Evolutionary conservation across 1,140 invertebrate genomes (phyloP).

Genomic region (Diorhabda carinulata): DNA sequence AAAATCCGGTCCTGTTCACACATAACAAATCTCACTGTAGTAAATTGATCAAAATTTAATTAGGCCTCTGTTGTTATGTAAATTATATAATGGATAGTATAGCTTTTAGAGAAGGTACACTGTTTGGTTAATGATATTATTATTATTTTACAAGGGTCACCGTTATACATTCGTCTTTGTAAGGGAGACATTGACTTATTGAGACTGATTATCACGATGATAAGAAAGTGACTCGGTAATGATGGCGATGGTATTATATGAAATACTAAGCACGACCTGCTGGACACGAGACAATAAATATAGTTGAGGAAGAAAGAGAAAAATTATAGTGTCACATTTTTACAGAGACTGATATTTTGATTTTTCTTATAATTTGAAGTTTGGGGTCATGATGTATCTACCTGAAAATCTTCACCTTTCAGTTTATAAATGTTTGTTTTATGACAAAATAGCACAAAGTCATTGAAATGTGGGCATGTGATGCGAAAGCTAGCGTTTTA

Average conservation of each 20-base stretch:
- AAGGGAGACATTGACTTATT: conserved; percentile 4
- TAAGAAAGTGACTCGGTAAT: background rate
- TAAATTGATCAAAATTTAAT: conserved; percentile 20
- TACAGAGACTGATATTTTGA: too few relatives aligned
- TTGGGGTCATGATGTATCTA: too few relatives aligned
- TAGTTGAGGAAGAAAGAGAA: too few relatives aligned
- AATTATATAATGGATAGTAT: conserved; percentile 18
- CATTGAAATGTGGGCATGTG: too few relatives aligned
- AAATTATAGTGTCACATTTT: too few relatives aligned
- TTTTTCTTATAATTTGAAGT: too few relatives aligned
- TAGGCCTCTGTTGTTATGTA: conserved; percentile 18
- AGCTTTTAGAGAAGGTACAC: conserved; percentile 5
- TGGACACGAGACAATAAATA: background rate
- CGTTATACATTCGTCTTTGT: conserved; percentile 8
- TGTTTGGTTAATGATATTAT: conserved; percentile 13
- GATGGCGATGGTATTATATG: background rate
- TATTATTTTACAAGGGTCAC: conserved; percentile 9
- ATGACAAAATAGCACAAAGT: too few relatives aligned
- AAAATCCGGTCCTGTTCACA: background rate
- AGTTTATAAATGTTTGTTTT: too few relatives aligned
- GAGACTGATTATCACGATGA: background rate
- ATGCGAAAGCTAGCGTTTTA: too few relatives aligned
- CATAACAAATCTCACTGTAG: conserved; percentile 15
- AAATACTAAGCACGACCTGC: background rate
- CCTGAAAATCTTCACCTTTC: too few relatives aligned